Conservation (phyloP, 1,140 invertebrate species). For the Choristoneura fumiferana region DNA sequence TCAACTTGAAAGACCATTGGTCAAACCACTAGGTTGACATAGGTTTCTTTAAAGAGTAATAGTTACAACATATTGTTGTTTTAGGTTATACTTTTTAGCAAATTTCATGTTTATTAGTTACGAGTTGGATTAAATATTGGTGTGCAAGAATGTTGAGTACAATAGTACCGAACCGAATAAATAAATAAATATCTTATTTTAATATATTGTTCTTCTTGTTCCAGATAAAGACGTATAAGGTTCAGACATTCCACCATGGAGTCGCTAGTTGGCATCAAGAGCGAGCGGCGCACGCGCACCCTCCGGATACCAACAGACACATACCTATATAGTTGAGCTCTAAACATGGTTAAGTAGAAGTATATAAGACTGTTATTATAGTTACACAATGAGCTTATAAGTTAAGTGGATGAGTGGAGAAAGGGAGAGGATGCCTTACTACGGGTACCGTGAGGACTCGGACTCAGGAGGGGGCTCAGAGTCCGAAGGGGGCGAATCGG, state of each 20-base stretch:
- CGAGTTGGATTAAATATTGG: no score
- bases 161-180: no score
- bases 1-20: no score
- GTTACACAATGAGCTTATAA: constrained; percentile 74
- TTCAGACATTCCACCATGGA: constrained; percentile 48
- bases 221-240: constrained; percentile 43
- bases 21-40: no score
- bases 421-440: constrained; percentile 69
- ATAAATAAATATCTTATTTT: no score
- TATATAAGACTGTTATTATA: constrained; percentile 46
- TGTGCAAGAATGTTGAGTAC: no score
- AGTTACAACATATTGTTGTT: no score
- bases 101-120: no score
- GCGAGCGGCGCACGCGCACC: constrained; percentile 45
- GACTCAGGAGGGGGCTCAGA: constrained; percentile 64
- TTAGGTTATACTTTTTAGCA: no score
- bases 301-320: constrained; percentile 58
- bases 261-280: constrained; percentile 28
- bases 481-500: constrained; percentile 79
- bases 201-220: constrained; percentile 57
- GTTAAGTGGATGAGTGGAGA: constrained; percentile 65
- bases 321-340: constrained; percentile 64
- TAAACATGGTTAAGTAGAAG: constrained; percentile 63
- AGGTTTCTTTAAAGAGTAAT: no score
- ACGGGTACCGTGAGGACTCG: constrained; percentile 67